Base-by-base conservation (phyloP, 2,113 vertebrate genomes). In the Eolophus roseicapilla region DNA sequence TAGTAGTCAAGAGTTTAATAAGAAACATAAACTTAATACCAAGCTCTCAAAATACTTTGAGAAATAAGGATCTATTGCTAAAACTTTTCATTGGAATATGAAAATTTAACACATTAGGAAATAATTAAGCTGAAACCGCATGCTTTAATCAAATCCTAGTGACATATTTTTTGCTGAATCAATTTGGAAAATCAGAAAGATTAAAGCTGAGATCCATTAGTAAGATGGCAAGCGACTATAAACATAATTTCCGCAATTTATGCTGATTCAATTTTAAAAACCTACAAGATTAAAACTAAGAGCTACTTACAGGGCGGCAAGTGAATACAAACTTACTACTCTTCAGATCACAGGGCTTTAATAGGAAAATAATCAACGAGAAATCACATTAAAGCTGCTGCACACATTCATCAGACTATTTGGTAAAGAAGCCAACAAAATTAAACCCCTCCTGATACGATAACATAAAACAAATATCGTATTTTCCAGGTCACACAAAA, bases 211-310 rank as follows among this genome's bases (percentile, higher is more conserved):
- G 59, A 91, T 95, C 67, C 91, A 88, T 95, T 91, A 94, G 46
- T 62, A 90, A 82, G 17, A 88, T 20, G 37, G 75, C 31, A 88
- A 95, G 82, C 70, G 82, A 91, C 62, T 88, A 76, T 59, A 87
- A 95, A 82, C 82, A 86, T 67, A 88, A 91, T 82, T 92, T 80
- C 64, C 87, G 33, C 75, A 71, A 78, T 92, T 94, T 97, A 78
- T 94, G 44, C 65, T 84, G 63, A 96, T 96, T 92, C 79, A 82
- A 82, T 95, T 94, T 92, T 52, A 31, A 92, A 95, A 93, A 88
- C 52, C 41, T 68, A 90, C 31, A 92, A 90, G 88, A 95, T 93
- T 88, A 94, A 90, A 95, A 95, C 50, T 78, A 68, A 92, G 80
- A 52, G 62, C 50, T 43, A 50, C 59, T 93, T 92, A 81, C 2